phyloP scores from a whole-genome alignment of 2,888 invertebrate species.

The Lutraria lutraria region DNA sequence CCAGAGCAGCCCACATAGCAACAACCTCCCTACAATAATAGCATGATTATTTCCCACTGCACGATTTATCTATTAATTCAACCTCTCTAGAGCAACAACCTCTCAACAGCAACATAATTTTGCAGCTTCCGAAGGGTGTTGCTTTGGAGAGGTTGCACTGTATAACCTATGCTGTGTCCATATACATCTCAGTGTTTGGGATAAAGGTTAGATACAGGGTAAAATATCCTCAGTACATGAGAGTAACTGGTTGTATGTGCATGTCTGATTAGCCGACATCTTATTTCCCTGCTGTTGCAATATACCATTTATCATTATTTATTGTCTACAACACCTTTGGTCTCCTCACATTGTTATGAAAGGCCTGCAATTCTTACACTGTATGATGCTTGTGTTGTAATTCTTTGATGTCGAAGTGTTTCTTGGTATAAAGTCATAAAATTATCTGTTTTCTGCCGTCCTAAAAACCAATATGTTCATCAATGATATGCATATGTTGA shows the following conservation, averaged over 20 bases:
- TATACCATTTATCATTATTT: slow-evolving; percentile 3
- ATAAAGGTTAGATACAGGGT: no score
- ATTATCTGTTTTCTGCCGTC: not conserved
- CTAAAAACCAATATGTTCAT: slow-evolving; percentile 10
- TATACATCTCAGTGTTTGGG: no score
- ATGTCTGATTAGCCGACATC: not conserved
- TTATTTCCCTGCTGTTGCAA: slow-evolving; percentile 7
- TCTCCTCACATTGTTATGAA: not conserved
- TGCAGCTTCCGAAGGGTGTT: no score
- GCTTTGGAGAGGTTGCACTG: no score
- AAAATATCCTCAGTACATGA: no score
- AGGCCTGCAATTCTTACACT: not conserved
- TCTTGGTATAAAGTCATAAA: slow-evolving; percentile 15
- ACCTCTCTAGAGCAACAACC: no score
- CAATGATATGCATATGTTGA: slow-evolving; percentile 12
- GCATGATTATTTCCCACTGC: no score
- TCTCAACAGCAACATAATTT: no score
- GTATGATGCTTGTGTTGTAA: not conserved
- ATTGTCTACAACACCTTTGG: slow-evolving; percentile 9
- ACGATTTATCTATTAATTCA: no score
- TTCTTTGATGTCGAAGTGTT: not conserved
- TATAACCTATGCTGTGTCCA: no score
- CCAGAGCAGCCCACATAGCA: no score
- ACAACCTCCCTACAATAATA: no score
- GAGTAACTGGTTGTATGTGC: not conserved